Conservation (phyloP, 1,140 invertebrate genomes). For the Cephus cinctus region DNA sequence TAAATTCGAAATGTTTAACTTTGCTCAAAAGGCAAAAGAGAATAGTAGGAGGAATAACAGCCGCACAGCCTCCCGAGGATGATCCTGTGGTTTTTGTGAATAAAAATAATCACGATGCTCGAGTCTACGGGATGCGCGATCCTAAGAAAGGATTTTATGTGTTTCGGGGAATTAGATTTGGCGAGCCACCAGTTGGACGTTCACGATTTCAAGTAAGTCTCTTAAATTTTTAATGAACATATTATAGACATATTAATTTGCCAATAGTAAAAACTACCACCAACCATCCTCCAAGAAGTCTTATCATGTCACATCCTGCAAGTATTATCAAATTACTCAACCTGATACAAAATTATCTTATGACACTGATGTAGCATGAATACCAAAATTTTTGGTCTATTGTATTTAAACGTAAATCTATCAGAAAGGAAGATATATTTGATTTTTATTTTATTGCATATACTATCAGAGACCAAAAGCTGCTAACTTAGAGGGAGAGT, state of each 20-base stretch:
- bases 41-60: conserved; percentile 61
- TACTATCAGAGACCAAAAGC: conserved; percentile 52
- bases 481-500: conserved; percentile 55
- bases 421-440: conserved; percentile 1
- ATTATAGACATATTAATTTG: too few relatives aligned
- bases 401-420: too few relatives aligned
- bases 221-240: too few relatives aligned
- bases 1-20: too few relatives aligned
- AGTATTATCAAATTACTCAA: too few relatives aligned
- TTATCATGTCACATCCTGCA: too few relatives aligned
- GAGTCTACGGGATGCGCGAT: conserved; percentile 56
- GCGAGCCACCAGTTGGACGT: conserved; percentile 64
- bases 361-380: too few relatives aligned
- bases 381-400: too few relatives aligned
- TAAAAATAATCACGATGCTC: conserved; percentile 55
- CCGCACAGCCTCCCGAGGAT: conserved; percentile 59
- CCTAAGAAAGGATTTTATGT: conserved; percentile 54
- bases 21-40: conserved; percentile 51
- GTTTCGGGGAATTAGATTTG: conserved; percentile 73
- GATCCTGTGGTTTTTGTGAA: conserved; percentile 62
- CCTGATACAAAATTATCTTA: too few relatives aligned
- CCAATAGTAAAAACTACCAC: too few relatives aligned
- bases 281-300: too few relatives aligned
- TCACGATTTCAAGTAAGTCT: conserved; percentile 64
- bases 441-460: not conserved